Percentiles rank a stretch among this genome's conserved stretches.
Evolutionary conservation across 30 jellyfish, hydroid and myxozoan species (phyloP).

Genomic region (Hydra vulgaris): DNA sequence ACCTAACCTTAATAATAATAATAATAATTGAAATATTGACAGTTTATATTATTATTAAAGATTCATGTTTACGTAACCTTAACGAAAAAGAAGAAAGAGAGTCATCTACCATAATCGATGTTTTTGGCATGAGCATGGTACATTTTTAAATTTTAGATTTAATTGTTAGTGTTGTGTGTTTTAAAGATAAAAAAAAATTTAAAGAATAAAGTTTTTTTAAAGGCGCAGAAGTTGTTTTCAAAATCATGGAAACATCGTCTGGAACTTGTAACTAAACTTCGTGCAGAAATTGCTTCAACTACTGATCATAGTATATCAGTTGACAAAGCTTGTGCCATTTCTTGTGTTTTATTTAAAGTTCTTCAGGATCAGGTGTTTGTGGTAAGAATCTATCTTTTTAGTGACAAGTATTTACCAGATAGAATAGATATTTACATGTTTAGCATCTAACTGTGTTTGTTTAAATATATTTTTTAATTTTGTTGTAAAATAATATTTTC

Average conservation of each 20-base stretch:
- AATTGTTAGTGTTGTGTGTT: too few relatives aligned
- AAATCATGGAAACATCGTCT: constrained; percentile 82
- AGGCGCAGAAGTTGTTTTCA: constrained; percentile 65
- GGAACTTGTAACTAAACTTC: constrained; percentile 39
- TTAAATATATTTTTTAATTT: too few relatives aligned
- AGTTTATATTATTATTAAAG: too few relatives aligned
- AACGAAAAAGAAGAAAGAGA: constrained; percentile 66
- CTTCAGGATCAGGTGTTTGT: constrained; percentile 60
- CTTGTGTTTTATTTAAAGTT: constrained; percentile 31
- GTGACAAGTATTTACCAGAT: not conserved
- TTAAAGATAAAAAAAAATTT: too few relatives aligned
- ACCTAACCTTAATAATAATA: too few relatives aligned
- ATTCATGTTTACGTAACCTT: constrained; percentile 34
- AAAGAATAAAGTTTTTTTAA: not conserved
- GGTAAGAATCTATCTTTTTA: constrained; percentile 8
- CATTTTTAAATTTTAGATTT: not conserved
- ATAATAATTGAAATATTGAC: too few relatives aligned
- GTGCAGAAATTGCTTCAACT: constrained; percentile 22
- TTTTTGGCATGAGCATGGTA: constrained; percentile 56
- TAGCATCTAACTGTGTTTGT: too few relatives aligned
- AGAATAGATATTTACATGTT: too few relatives aligned
- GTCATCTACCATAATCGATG: constrained; percentile 54
- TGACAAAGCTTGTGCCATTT: constrained; percentile 38
- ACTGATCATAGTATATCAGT: constrained; percentile 40
- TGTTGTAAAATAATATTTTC: too few relatives aligned